Evolutionary conservation across 2,113 vertebrate genomes (phyloP).

Genomic region (Rattus norvegicus): DNA sequence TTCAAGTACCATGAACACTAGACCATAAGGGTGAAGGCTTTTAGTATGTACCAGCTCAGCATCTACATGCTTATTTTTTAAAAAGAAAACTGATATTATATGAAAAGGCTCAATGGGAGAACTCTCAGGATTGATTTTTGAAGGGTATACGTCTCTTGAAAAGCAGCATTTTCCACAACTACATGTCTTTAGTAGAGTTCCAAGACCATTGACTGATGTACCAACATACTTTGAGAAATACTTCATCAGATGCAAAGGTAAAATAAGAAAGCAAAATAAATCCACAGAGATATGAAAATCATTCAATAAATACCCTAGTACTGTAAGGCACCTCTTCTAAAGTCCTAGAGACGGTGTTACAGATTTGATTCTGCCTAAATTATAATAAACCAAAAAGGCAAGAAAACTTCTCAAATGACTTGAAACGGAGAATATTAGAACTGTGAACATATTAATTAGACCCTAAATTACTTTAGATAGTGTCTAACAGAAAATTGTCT

Average conservation of each 20-base stretch:
- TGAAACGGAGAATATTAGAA: constrained; percentile 34
- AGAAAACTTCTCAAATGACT: constrained; percentile 7
- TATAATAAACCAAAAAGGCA: constrained; percentile 43
- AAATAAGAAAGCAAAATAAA: constrained; percentile 47
- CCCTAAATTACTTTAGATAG: not conserved
- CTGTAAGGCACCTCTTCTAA: constrained; percentile 45
- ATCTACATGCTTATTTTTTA: not conserved
- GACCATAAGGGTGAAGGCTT: not conserved
- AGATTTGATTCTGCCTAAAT: constrained; percentile 8
- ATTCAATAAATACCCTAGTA: constrained; percentile 12
- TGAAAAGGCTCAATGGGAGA: constrained; percentile 26
- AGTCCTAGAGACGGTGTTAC: constrained; percentile 33
- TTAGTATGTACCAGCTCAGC: not conserved
- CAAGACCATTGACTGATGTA: constrained; percentile 43
- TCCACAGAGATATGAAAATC: not conserved
- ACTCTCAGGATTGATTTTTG: constrained; percentile 59
- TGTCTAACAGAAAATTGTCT: constrained; percentile 1
- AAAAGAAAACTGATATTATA: not conserved
- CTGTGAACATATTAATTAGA: constrained; percentile 2
- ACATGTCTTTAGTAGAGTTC: constrained; percentile 56
- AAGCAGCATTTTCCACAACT: constrained; percentile 29
- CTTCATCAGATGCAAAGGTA: constrained; percentile 43
- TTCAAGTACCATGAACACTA: not conserved
- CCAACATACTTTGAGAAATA: constrained; percentile 32
- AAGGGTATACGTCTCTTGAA: constrained; percentile 51